phyloP scores from a whole-genome alignment of 2,797 vertebrate genomes.

The Pygocentrus nattereri region DNA sequence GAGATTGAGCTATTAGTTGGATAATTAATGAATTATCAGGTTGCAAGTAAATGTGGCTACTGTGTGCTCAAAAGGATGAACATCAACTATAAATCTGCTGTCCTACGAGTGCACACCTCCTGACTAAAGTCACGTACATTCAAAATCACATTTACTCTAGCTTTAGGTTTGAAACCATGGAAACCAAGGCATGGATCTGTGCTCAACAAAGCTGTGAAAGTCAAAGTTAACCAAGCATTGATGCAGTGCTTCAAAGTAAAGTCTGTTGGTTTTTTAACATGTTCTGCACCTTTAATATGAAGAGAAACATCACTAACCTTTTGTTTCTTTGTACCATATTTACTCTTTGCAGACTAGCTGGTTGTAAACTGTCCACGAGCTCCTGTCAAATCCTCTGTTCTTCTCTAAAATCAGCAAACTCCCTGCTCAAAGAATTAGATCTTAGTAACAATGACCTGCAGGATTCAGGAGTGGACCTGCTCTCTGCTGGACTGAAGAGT shows the following conservation, averaged over 20 bases:
- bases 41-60: no score
- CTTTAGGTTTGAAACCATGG: no score
- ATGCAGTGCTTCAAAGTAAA: neutral
- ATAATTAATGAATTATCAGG: no score
- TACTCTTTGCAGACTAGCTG: conserved; percentile 7
- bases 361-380: conserved; percentile 1
- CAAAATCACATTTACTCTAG: no score
- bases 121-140: no score
- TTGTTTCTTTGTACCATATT: neutral
- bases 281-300: neutral
- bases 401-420: neutral
- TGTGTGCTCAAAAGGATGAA: no score
- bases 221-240: no score
- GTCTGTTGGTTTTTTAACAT: neutral
- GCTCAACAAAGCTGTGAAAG: no score
- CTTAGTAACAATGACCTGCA: neutral
- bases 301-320: neutral
- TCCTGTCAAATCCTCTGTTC: neutral
- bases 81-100: no score
- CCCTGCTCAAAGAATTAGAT: neutral
- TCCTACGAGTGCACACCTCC: no score
- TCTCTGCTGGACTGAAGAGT: neutral
- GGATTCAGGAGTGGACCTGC: neutral
- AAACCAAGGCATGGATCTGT: no score
- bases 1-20: no score